Percentiles rank a stretch among this genome's conserved stretches.
Evolutionary conservation across 2,888 invertebrate species (phyloP).

Genomic region (Saturnia pavonia): DNA sequence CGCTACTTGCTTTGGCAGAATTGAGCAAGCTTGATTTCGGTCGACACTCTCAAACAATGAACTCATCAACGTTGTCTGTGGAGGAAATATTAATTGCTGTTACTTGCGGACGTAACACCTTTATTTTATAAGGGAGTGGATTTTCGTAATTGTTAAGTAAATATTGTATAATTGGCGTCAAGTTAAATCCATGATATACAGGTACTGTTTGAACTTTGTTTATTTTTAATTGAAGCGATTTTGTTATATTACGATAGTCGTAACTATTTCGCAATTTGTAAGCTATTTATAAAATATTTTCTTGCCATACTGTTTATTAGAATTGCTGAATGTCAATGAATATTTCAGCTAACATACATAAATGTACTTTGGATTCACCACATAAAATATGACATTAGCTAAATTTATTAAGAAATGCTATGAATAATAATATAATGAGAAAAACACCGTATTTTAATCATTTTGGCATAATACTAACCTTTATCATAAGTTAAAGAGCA

Average conservation of each 20-base stretch:
- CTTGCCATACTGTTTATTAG: neutral
- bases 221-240: neutral
- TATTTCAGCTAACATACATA: neutral
- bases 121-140: slow-evolving; percentile 44
- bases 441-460: slow-evolving; percentile 1
- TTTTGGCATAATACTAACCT: neutral
- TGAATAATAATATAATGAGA: neutral
- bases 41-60: slow-evolving; percentile 72
- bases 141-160: slow-evolving; percentile 27
- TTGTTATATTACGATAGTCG: too few species aligned
- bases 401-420: neutral
- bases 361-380: neutral
- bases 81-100: slow-evolving; percentile 67
- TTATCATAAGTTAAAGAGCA: neutral
- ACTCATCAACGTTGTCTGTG: slow-evolving; percentile 64
- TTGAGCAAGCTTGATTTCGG: slow-evolving; percentile 69
- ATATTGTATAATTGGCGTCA: neutral
- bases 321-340: neutral
- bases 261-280: too few species aligned
- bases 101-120: slow-evolving; percentile 39
- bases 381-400: neutral
- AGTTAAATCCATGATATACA: neutral
- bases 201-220: neutral
- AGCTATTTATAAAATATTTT: too few species aligned
- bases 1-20: slow-evolving; percentile 49